phyloP scores from a whole-genome alignment of 2,797 vertebrate genomes.

The Helicolenus hilgendorfi region DNA sequence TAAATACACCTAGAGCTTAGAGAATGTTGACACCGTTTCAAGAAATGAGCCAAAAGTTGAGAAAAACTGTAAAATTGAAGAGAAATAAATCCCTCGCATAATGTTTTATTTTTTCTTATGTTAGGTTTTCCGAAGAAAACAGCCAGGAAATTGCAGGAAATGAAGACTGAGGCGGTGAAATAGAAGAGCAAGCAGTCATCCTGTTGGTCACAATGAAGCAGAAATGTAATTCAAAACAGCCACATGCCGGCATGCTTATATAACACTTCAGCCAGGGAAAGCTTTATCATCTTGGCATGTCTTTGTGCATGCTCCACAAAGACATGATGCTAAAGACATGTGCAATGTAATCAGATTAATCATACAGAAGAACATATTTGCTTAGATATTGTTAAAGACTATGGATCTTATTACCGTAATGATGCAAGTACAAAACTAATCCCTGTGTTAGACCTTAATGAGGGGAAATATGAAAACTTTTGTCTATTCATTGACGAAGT shows the following conservation, averaged over 20 bases:
- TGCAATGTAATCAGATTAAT: constrained; percentile 27
- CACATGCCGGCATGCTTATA: not conserved
- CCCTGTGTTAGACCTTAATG: constrained; percentile 14
- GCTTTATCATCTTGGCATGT: not conserved
- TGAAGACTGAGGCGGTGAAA: constrained; percentile 11
- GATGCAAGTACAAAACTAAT: constrained; percentile 12
- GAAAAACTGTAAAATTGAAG: not conserved
- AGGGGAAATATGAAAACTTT: constrained; percentile 15
- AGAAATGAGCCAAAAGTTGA: not conserved
- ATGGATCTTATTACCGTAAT: not conserved
- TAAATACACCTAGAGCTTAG: not conserved
- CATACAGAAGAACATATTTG: not conserved
- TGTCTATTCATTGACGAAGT: not conserved
- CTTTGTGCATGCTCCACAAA: not conserved
- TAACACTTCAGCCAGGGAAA: not conserved
- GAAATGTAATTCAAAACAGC: not conserved
- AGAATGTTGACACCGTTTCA: not conserved
- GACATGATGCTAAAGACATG: not conserved
- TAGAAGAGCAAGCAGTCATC: not conserved
- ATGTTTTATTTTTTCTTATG: no score
- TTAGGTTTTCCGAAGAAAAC: no score
- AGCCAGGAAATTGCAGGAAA: no score
- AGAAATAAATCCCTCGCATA: no score
- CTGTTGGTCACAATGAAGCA: constrained; percentile 7
- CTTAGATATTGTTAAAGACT: constrained; percentile 3